These are phyloP conservation scores for Metalampra italica DNA, from an alignment of 2,888 invertebrate genomes.

Conservation along the genomic window DNA sequence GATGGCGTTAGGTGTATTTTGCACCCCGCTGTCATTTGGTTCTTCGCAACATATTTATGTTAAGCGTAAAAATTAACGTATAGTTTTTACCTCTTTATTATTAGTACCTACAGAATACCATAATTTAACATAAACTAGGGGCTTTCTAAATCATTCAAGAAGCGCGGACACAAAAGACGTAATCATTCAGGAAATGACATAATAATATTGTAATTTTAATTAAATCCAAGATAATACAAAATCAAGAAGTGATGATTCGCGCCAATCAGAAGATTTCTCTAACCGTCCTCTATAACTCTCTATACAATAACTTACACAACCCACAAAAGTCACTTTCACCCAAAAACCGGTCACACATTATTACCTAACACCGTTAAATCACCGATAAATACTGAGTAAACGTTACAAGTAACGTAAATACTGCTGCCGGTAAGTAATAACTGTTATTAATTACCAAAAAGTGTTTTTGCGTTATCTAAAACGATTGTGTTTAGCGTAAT, in stretches of 20 bases:
- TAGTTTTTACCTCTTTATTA: too few species aligned
- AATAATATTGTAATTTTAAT: not conserved
- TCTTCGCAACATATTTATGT: too few species aligned
- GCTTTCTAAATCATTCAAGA: too few species aligned
- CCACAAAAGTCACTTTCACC: constrained; percentile 3
- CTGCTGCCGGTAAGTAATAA: constrained; percentile 1
- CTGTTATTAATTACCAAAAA: not conserved
- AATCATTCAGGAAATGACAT: not conserved
- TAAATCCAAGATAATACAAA: not conserved
- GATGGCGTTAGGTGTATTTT: too few species aligned
- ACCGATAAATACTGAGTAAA: constrained; percentile 3
- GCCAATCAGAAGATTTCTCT: not conserved
- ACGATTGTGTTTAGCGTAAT: not conserved
- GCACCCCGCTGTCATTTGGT: too few species aligned
- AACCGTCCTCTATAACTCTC: not conserved
- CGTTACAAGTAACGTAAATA: constrained; percentile 5
- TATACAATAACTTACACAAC: not conserved
- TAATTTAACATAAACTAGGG: too few species aligned
- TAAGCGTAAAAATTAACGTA: too few species aligned
- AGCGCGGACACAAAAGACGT: too few species aligned
- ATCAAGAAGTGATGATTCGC: too few species aligned
- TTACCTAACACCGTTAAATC: constrained; percentile 1
- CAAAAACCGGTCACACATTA: constrained; percentile 1
- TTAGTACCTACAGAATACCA: too few species aligned
- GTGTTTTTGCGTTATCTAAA: not conserved